phyloP scores from a whole-genome alignment of 2,113 vertebrate genomes.

The Macrotus californicus region DNA sequence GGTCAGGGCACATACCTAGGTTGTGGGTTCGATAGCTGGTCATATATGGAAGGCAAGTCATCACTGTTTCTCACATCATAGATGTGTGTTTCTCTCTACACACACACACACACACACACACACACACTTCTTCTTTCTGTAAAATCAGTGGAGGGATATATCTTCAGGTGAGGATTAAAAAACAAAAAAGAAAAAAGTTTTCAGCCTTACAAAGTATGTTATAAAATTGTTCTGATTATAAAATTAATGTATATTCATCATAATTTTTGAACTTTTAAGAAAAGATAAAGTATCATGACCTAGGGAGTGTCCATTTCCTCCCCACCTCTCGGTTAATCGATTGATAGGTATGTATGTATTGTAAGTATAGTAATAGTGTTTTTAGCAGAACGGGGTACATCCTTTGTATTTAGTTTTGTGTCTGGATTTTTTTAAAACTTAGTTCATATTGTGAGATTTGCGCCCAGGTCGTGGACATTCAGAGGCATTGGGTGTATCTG shows the following conservation, averaged over 20 bases:
- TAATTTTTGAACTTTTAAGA: not conserved
- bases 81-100: too few relatives aligned
- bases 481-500: not conserved
- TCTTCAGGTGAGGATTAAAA: too few relatives aligned
- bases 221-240: not conserved
- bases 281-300: not conserved
- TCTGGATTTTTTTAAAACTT: not conserved
- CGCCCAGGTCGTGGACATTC: not conserved
- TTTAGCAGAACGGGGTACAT: not conserved
- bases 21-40: too few relatives aligned
- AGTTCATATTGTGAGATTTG: not conserved
- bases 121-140: too few relatives aligned
- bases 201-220: not conserved
- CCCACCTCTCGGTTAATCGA: not conserved
- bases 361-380: not conserved
- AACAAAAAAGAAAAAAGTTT: not conserved
- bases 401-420: not conserved
- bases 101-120: too few relatives aligned
- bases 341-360: not conserved
- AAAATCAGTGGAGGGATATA: too few relatives aligned
- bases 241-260: not conserved
- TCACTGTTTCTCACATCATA: too few relatives aligned
- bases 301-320: not conserved
- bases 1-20: too few relatives aligned
- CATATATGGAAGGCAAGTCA: too few relatives aligned